phyloP scores from a whole-genome alignment of 2,797 vertebrate genomes.

The Parotocinclus haroldoi region DNA sequence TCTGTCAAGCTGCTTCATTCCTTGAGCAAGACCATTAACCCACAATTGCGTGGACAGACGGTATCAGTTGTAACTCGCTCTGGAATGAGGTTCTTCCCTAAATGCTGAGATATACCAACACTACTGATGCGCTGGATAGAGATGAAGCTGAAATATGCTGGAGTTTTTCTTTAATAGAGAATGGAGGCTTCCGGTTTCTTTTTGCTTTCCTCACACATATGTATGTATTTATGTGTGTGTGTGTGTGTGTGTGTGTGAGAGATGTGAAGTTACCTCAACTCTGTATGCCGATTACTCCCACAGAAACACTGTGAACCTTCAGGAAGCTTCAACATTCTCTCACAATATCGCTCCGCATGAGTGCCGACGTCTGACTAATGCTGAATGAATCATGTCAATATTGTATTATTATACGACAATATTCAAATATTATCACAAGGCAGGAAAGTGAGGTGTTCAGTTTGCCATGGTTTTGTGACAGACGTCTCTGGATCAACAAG shows the following conservation, averaged over 20 bases:
- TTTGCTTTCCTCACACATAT: background rate
- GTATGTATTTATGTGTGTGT: slow-evolving; percentile 33
- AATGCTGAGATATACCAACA: too few species aligned
- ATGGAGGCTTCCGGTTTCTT: background rate
- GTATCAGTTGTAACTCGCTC: too few species aligned
- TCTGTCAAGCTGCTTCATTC: too few species aligned
- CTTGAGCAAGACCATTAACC: too few species aligned
- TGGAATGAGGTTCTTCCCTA: too few species aligned
- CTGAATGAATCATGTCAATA: background rate
- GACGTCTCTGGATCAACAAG: too few species aligned
- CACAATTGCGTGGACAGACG: too few species aligned
- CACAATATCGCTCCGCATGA: slow-evolving; percentile 16
- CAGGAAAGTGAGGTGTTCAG: background rate
- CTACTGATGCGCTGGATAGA: too few species aligned
- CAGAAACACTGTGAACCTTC: slow-evolving; percentile 46
- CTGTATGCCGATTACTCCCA: slow-evolving; percentile 57
- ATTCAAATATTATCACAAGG: background rate
- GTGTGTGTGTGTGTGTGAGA: slow-evolving; percentile 37
- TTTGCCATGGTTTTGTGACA: too few species aligned
- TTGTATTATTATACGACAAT: background rate
- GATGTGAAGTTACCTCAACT: slow-evolving; percentile 63
- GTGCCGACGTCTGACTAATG: slow-evolving; percentile 4
- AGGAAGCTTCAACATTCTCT: slow-evolving; percentile 22
- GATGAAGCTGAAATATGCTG: too few species aligned
- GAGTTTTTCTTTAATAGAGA: too few species aligned